Evolutionary conservation across 2,888 invertebrate species (phyloP).

Genomic region (Caenorhabditis sp.): DNA sequence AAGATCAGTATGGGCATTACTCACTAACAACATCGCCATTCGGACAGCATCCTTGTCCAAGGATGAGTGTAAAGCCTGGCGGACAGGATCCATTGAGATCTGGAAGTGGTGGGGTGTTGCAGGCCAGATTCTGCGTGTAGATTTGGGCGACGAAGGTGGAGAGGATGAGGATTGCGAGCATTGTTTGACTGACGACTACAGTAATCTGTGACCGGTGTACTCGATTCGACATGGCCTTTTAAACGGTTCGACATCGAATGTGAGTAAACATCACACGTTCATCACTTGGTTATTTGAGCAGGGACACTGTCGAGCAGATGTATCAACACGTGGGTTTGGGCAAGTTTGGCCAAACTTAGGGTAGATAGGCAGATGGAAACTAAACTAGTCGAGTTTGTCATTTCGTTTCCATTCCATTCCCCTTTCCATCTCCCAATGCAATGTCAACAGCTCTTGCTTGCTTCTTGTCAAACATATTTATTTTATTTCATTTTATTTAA

Average conservation of each 20-base stretch:
- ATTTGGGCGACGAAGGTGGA: slow-evolving; percentile 2
- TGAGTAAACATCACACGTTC: slow-evolving; percentile 44
- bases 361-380: too few relatives aligned
- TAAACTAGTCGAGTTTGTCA: background rate
- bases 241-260: slow-evolving; percentile 17
- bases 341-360: slow-evolving; percentile 25
- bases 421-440: too few relatives aligned
- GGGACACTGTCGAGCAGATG: slow-evolving; percentile 35
- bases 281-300: slow-evolving; percentile 39
- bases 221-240: slow-evolving; percentile 65
- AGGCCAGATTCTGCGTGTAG: slow-evolving; percentile 25
- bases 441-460: too few relatives aligned
- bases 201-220: slow-evolving; percentile 16
- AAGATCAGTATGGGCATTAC: background rate
- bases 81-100: slow-evolving; percentile 42
- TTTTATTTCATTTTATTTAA: too few relatives aligned
- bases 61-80: slow-evolving; percentile 29
- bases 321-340: slow-evolving; percentile 30
- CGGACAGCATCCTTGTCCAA: slow-evolving; percentile 41
- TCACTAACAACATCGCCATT: slow-evolving; percentile 35
- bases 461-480: too few relatives aligned
- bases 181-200: slow-evolving; percentile 10
- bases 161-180: slow-evolving; percentile 24
- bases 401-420: too few relatives aligned
- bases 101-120: slow-evolving; percentile 31